Conservation (phyloP, 2,888 invertebrate species). For the Trimorus sp. region DNA sequence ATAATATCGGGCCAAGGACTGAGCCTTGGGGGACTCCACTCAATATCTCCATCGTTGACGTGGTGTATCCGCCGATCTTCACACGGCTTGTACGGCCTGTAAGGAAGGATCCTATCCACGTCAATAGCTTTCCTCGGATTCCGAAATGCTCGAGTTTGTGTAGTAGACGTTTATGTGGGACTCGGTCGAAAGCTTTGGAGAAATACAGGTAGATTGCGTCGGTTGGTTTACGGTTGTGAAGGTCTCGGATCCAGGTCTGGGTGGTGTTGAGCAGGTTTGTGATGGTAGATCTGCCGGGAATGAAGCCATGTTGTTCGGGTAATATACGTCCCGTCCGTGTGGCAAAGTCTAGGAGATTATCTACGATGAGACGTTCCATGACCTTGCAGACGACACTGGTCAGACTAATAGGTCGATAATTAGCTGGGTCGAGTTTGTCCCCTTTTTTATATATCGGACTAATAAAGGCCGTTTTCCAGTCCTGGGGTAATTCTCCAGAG, state of each 20-base stretch:
- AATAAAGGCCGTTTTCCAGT: background rate
- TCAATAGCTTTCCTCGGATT: constrained; percentile 1
- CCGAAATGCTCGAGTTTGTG: constrained; percentile 5
- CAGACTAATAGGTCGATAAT: constrained; percentile 15
- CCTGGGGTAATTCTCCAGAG: background rate
- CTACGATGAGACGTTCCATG: background rate
- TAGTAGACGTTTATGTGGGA: constrained; percentile 9
- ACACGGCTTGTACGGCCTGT: background rate
- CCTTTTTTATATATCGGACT: constrained; percentile 15
- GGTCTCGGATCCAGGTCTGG: background rate
- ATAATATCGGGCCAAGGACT: background rate
- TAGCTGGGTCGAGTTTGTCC: background rate
- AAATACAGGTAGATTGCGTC: constrained; percentile 22
- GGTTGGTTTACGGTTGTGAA: background rate
- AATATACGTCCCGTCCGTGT: background rate
- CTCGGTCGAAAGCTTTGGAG: constrained; percentile 28
- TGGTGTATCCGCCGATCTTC: too few species aligned
- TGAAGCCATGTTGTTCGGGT: constrained; percentile 24
- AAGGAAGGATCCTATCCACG: constrained; percentile 8
- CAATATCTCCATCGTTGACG: too few species aligned
- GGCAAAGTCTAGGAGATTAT: background rate
- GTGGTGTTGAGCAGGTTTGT: background rate
- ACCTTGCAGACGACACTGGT: constrained; percentile 8
- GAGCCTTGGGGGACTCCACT: constrained; percentile 20
- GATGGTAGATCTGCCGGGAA: constrained; percentile 6